Conservation (phyloP, 2,797 vertebrate species). For the Microcaecilia unicolor region DNA sequence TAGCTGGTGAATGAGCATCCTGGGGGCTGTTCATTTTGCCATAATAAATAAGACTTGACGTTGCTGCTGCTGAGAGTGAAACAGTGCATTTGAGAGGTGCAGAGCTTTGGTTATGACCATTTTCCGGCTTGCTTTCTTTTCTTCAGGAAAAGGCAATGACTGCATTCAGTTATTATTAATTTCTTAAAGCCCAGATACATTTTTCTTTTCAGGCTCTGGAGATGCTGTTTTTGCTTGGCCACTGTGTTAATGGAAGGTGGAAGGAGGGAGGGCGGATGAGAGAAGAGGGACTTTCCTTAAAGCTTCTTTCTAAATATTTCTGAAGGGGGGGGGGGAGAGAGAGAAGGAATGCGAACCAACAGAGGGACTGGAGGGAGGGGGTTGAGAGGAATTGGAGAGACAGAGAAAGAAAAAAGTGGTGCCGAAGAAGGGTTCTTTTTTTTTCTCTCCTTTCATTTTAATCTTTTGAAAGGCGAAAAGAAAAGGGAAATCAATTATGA, state of each 20-base stretch:
- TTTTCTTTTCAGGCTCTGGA: too few species aligned
- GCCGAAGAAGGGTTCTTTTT: slow-evolving; percentile 66
- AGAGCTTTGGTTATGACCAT: too few species aligned
- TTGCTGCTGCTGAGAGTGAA: neutral
- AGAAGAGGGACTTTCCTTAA: neutral
- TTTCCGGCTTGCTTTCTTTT: too few species aligned
- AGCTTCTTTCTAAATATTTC: neutral
- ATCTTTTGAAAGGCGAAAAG: slow-evolving; percentile 76
- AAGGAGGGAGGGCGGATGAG: too few species aligned
- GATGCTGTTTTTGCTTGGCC: too few species aligned
- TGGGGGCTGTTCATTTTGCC: slow-evolving; percentile 52
- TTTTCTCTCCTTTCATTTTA: slow-evolving; percentile 58
- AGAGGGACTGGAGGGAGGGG: neutral
- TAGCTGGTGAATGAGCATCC: slow-evolving; percentile 50
- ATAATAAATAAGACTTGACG: slow-evolving; percentile 36
- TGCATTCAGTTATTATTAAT: too few species aligned
- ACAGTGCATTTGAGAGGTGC: too few species aligned
- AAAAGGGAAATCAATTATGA: slow-evolving; percentile 96
- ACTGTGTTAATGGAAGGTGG: too few species aligned
- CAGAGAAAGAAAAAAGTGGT: slow-evolving; percentile 40
- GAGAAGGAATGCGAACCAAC: slow-evolving; percentile 8
- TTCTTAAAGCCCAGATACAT: too few species aligned
- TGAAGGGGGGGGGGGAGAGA: slow-evolving; percentile 1
- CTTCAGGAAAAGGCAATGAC: too few species aligned
- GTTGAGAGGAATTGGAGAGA: slow-evolving; percentile 8